Evolutionary conservation across 2,888 invertebrate species (phyloP).

Genomic region (Hedya salicella): DNA sequence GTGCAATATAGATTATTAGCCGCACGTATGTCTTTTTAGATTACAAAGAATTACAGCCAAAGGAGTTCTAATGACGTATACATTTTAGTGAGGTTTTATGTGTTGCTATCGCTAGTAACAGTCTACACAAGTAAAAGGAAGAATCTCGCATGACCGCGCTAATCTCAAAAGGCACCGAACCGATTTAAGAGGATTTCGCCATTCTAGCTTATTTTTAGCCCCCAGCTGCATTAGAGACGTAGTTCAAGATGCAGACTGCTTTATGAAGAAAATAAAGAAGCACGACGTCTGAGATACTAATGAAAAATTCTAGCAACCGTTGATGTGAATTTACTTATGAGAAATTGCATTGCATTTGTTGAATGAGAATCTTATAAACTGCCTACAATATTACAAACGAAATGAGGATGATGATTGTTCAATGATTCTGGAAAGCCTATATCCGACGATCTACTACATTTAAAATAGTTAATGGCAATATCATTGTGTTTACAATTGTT

Average conservation of each 20-base stretch:
- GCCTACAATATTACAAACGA: too few relatives aligned
- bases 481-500: too few relatives aligned
- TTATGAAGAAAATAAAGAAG: not conserved
- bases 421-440: too few relatives aligned
- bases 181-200: slow-evolving; percentile 27
- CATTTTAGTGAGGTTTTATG: not conserved
- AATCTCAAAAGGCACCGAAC: slow-evolving; percentile 37
- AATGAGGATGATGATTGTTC: too few relatives aligned
- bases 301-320: not conserved
- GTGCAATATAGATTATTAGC: slow-evolving; percentile 1
- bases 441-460: too few relatives aligned
- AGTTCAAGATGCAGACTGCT: not conserved
- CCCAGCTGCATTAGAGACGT: not conserved
- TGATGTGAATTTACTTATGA: not conserved
- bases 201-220: slow-evolving; percentile 12
- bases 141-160: slow-evolving; percentile 33
- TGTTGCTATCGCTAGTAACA: slow-evolving; percentile 8
- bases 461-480: too few relatives aligned
- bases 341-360: too few relatives aligned
- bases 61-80: not conserved
- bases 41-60: slow-evolving; percentile 3
- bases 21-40: slow-evolving; percentile 7
- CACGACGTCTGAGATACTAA: not conserved
- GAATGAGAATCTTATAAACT: too few relatives aligned
- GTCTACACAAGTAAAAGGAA: slow-evolving; percentile 27